Evolutionary conservation across 2,888 invertebrate genomes (phyloP).

Genomic region (Syrphus vitripennis): DNA sequence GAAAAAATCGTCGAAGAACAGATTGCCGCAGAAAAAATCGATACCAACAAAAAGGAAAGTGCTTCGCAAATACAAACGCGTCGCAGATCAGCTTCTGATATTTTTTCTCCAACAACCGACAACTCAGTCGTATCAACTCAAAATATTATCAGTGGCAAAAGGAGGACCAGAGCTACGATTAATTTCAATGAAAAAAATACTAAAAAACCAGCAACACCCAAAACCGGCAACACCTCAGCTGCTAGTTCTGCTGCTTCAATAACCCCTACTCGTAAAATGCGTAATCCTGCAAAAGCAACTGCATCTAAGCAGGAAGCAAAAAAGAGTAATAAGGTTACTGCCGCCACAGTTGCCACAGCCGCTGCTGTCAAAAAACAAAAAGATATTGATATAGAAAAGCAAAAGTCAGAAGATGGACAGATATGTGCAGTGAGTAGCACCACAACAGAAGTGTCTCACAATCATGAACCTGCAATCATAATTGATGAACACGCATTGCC

Average conservation of each 20-base stretch:
- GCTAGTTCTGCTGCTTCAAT: not conserved
- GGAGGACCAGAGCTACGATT: slow-evolving; percentile 74
- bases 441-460: slow-evolving; percentile 67
- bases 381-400: slow-evolving; percentile 14
- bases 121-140: slow-evolving; percentile 78
- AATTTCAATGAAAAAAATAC: slow-evolving; percentile 75
- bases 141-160: slow-evolving; percentile 78
- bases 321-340: not conserved
- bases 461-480: not conserved
- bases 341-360: too few relatives aligned
- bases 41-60: not conserved
- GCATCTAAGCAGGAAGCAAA: not conserved
- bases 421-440: slow-evolving; percentile 74
- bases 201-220: slow-evolving; percentile 59
- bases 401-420: slow-evolving; percentile 63
- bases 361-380: not conserved
- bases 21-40: not conserved
- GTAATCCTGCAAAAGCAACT: not conserved
- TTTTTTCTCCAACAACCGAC: slow-evolving; percentile 72
- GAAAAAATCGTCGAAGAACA: too few relatives aligned
- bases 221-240: not conserved
- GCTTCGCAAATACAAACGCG: not conserved
- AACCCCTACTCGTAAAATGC: slow-evolving; percentile 10
- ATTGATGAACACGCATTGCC: slow-evolving; percentile 20
- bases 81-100: slow-evolving; percentile 35